Evolutionary conservation across 2,797 vertebrate species (phyloP).

Genomic region (Propithecus deckenii): DNA sequence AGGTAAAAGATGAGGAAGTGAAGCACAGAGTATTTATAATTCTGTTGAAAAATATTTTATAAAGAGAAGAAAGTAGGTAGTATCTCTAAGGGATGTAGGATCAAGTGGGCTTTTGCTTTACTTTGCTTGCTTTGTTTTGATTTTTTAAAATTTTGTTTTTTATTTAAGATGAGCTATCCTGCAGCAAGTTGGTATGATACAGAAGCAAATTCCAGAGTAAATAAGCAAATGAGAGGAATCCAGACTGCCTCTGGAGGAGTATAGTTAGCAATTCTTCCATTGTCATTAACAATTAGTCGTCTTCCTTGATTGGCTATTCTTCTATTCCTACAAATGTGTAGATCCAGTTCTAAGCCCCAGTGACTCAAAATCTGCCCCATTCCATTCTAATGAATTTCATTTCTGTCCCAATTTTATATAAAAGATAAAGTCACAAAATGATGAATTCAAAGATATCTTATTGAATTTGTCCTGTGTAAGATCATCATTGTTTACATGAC

Average conservation of each 20-base stretch:
- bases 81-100: background rate
- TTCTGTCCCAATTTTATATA: background rate
- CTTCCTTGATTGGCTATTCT: background rate
- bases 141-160: background rate
- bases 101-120: background rate
- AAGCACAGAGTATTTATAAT: background rate
- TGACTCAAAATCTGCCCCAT: background rate
- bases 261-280: fast-evolving
- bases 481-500: background rate
- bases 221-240: background rate
- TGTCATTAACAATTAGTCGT: background rate
- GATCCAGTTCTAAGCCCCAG: background rate
- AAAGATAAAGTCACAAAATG: background rate
- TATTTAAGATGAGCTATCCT: background rate
- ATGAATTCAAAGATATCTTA: background rate
- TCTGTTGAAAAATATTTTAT: background rate
- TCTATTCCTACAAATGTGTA: background rate
- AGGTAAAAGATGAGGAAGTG: background rate
- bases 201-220: background rate
- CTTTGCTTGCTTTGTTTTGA: background rate
- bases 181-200: background rate
- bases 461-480: background rate
- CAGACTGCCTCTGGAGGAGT: background rate
- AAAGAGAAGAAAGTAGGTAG: background rate
- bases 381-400: background rate